Evolutionary conservation across 1,140 invertebrate species (phyloP).

Genomic region (Lethrus apterus): DNA sequence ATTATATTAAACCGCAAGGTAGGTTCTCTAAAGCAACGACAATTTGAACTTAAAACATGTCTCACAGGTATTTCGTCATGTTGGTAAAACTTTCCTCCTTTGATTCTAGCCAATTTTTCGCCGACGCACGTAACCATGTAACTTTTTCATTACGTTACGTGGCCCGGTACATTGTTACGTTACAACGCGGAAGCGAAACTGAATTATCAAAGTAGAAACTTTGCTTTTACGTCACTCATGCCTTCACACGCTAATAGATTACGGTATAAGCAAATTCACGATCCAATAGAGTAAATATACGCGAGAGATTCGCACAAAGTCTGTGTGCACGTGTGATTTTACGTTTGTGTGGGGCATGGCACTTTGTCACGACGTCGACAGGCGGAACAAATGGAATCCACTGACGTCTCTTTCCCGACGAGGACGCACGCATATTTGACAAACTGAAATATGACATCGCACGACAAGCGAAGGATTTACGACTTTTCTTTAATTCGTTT

Average conservation of each 20-base stretch:
- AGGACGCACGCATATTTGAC: slow-evolving; percentile 24
- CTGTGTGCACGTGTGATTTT: background rate
- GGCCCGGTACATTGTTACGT: background rate
- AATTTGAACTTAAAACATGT: too few species aligned
- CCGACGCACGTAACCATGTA: too few species aligned
- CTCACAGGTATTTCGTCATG: too few species aligned
- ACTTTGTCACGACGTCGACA: slow-evolving; percentile 24
- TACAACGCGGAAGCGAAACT: slow-evolving; percentile 2
- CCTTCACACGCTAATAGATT: slow-evolving; percentile 11
- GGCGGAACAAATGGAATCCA: slow-evolving; percentile 27
- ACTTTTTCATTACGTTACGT: slow-evolving; percentile 12
- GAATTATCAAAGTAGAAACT: slow-evolving; percentile 13
- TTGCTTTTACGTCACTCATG: slow-evolving; percentile 12
- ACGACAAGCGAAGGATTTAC: slow-evolving; percentile 21
- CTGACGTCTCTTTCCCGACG: slow-evolving; percentile 20
- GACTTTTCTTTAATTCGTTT: slow-evolving; percentile 22
- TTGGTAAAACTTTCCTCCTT: too few species aligned
- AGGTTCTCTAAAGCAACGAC: too few species aligned
- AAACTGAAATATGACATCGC: slow-evolving; percentile 21
- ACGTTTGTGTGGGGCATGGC: slow-evolving; percentile 1
- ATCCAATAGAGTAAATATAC: too few species aligned
- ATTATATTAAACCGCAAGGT: too few species aligned
- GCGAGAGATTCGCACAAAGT: too few species aligned
- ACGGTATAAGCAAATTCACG: too few species aligned
- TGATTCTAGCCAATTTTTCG: too few species aligned